Percentiles rank a stretch among this genome's conserved stretches.
phyloP scores from a whole-genome alignment of 2,113 vertebrate genomes.

The Corythornis madagascariensis region DNA sequence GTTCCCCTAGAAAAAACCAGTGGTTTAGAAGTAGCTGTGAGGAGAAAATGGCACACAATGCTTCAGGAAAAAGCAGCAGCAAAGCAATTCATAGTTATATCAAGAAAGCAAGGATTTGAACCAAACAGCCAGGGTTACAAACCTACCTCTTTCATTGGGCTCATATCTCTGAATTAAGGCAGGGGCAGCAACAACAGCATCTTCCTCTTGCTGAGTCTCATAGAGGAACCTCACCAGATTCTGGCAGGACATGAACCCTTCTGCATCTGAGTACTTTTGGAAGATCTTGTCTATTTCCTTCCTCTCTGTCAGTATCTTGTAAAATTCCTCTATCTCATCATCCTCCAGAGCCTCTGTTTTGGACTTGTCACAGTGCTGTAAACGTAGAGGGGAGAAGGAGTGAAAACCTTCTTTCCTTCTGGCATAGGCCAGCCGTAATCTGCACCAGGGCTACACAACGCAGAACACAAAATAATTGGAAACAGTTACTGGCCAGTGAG shows the following conservation, averaged over 20 bases:
- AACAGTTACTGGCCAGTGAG: conserved; percentile 28
- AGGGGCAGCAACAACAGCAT: conserved; percentile 71
- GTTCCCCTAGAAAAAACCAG: neutral
- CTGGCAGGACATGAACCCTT: conserved; percentile 78
- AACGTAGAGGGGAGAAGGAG: conserved; percentile 70
- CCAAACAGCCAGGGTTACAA: neutral
- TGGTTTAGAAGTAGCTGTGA: neutral
- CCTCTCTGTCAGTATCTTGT: conserved; percentile 87
- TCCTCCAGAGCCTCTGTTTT: conserved; percentile 88
- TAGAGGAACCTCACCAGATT: conserved; percentile 83
- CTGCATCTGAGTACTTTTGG: conserved; percentile 53
- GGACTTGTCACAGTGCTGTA: conserved; percentile 90
- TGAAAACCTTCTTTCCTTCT: conserved; percentile 69
- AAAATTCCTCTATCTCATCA: conserved; percentile 91
- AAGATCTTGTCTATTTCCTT: conserved; percentile 88
- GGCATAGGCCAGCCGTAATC: conserved; percentile 66
- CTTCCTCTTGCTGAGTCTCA: conserved; percentile 83
- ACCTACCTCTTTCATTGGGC: conserved; percentile 82
- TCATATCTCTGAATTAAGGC: conserved; percentile 90
- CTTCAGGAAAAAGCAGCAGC: neutral
- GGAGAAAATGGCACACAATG: neutral
- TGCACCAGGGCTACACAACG: conserved; percentile 72
- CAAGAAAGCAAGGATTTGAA: neutral
- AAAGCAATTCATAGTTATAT: neutral
- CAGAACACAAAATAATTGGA: conserved; percentile 70